Conservation (phyloP, 1,140 invertebrate species). For the Solen grandis region DNA sequence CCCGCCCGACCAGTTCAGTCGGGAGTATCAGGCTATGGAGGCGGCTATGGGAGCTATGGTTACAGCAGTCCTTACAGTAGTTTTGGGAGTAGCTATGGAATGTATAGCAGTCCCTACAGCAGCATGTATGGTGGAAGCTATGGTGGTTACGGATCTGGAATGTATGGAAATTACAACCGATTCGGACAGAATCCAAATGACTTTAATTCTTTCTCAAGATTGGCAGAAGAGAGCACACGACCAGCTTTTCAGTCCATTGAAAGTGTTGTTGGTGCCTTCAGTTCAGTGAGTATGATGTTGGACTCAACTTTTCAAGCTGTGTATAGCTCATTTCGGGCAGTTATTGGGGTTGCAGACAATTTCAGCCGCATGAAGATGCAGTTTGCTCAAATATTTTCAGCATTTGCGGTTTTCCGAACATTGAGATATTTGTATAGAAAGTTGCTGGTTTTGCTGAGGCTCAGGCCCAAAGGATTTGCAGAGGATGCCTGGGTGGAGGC, state of each 20-base stretch:
- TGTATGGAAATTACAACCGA: slow-evolving; percentile 75
- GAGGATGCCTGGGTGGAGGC: slow-evolving; percentile 79
- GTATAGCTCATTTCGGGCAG: slow-evolving; percentile 96
- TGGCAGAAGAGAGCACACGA: slow-evolving; percentile 94
- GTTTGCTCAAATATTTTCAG: slow-evolving; percentile 91
- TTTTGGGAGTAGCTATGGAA: slow-evolving; percentile 36
- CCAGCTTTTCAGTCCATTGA: slow-evolving; percentile 97
- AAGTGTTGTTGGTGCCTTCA: slow-evolving; percentile 93
- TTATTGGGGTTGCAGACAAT: slow-evolving; percentile 97
- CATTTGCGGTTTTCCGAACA: slow-evolving; percentile 89
- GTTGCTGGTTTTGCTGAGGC: slow-evolving; percentile 86
- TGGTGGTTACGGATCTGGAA: slow-evolving; percentile 70
- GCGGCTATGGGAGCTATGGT: slow-evolving; percentile 15
- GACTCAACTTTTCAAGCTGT: slow-evolving; percentile 97
- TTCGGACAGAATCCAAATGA: slow-evolving; percentile 66
- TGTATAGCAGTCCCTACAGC: slow-evolving; percentile 60
- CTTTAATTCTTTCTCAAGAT: slow-evolving; percentile 88
- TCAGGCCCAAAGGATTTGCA: slow-evolving; percentile 68
- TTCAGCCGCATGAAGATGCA: slow-evolving; percentile 91
- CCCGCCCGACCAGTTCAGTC: slow-evolving; percentile 64
- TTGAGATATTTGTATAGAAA: slow-evolving; percentile 90
- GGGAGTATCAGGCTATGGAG: slow-evolving; percentile 45
- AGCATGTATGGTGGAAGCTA: slow-evolving; percentile 61
- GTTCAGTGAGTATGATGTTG: slow-evolving; percentile 96
- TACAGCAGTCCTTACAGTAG: slow-evolving; percentile 59